Percentiles rank a stretch among this genome's conserved stretches.
Evolutionary conservation across 2,113 vertebrate genomes (phyloP).

Genomic region (Cyrtonyx montezumae): DNA sequence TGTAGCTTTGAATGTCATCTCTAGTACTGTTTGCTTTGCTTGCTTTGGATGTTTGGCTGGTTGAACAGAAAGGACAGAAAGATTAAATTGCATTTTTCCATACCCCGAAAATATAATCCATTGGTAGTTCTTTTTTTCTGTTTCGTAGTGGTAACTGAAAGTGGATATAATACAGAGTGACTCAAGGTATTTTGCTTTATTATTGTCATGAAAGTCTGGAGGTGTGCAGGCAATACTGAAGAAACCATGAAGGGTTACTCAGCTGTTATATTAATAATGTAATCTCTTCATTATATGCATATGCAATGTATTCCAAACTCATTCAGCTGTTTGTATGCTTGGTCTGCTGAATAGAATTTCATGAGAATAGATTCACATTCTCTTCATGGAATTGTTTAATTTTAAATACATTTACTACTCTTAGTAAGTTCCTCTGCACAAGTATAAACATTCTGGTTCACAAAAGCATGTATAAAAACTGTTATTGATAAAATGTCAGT

Average conservation of each 20-base stretch:
- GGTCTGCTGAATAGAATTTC: neutral
- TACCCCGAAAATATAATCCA: neutral
- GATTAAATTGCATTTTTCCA: neutral
- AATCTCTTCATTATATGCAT: neutral
- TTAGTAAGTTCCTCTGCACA: neutral
- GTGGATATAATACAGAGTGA: neutral
- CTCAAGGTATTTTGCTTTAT: neutral
- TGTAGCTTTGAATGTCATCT: neutral
- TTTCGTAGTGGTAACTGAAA: neutral
- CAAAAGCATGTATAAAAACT: neutral
- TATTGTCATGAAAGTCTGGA: neutral
- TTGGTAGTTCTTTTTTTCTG: neutral
- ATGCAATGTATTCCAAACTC: neutral
- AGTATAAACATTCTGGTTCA: neutral
- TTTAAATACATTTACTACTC: neutral
- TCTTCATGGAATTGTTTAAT: neutral
- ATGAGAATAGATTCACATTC: neutral
- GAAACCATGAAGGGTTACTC: neutral
- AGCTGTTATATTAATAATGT: neutral
- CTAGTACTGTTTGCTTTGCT: neutral
- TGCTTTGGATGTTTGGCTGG: neutral
- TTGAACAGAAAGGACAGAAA: slow-evolving; percentile 2
- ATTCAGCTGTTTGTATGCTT: neutral
- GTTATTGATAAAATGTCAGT: neutral
- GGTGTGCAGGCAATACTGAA: neutral